phyloP scores from a whole-genome alignment of 2,797 vertebrate genomes.

The Poeciliopsis turneri region DNA sequence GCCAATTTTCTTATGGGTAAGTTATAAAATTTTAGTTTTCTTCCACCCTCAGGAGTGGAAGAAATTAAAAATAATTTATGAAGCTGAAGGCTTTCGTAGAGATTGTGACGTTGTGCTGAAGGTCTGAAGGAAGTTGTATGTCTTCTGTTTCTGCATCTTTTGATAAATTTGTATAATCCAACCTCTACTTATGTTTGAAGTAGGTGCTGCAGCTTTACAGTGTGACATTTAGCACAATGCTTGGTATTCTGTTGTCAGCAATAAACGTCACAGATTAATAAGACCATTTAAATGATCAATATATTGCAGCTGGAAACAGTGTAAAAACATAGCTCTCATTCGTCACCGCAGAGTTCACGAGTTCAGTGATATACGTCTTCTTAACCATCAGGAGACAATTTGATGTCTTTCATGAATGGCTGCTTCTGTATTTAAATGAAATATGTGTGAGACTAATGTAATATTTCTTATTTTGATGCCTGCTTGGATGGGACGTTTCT shows the following conservation, averaged over 20 bases:
- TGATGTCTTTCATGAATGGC: conserved; percentile 33
- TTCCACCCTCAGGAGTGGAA: too few relatives aligned
- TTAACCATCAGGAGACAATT: conserved; percentile 42
- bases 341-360: neutral
- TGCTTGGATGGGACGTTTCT: conserved; percentile 1
- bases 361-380: conserved; percentile 12
- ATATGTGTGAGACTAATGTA: conserved; percentile 43
- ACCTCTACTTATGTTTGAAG: conserved; percentile 27
- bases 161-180: conserved; percentile 43
- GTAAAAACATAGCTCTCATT: conserved; percentile 5
- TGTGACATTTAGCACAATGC: conserved; percentile 10
- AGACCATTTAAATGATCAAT: conserved; percentile 4
- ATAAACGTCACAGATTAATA: conserved; percentile 11
- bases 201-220: conserved; percentile 28
- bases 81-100: conserved; percentile 14
- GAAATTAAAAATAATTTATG: too few relatives aligned
- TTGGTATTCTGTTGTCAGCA: conserved; percentile 6
- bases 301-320: neutral
- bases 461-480: conserved; percentile 47
- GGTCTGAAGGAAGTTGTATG: conserved; percentile 27
- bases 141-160: conserved; percentile 38
- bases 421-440: conserved; percentile 48
- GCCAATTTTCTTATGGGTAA: conserved; percentile 95
- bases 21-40: conserved; percentile 4
- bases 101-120: conserved; percentile 17